These are phyloP conservation scores for Euborellia annulipes DNA, from an alignment of 1,140 invertebrate species.

Conservation along the genomic window DNA sequence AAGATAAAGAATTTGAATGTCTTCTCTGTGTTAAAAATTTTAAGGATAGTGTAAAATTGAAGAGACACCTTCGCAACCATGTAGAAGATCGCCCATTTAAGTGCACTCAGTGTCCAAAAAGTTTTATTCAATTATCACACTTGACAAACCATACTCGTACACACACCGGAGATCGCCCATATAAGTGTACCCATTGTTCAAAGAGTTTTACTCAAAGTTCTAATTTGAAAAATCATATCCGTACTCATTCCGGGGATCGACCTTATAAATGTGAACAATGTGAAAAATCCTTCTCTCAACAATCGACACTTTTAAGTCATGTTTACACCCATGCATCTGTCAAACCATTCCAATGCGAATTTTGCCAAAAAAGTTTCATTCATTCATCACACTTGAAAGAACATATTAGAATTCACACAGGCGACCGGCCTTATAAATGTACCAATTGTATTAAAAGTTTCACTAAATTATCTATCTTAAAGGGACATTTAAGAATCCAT, in stretches of 20 bases:
- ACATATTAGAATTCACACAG: not conserved
- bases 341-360: not conserved
- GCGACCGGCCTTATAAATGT: not conserved
- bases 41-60: too few relatives aligned
- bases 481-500: not conserved
- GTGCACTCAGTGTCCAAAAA: slow-evolving; percentile 5
- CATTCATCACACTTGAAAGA: not conserved
- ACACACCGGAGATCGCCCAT: slow-evolving; percentile 31
- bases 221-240: slow-evolving; percentile 21
- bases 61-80: too few relatives aligned
- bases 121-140: not conserved
- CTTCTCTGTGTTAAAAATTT: too few relatives aligned
- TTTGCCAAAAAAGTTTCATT: not conserved
- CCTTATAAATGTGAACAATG: slow-evolving; percentile 45
- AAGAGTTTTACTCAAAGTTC: slow-evolving; percentile 54
- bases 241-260: slow-evolving; percentile 57
- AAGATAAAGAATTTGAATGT: too few relatives aligned
- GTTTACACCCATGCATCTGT: slow-evolving; percentile 16
- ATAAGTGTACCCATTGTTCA: slow-evolving; percentile 40
- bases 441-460: not conserved
- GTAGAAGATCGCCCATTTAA: too few relatives aligned
- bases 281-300: slow-evolving; percentile 20
- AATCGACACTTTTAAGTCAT: slow-evolving; percentile 19
- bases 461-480: not conserved
- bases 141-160: slow-evolving; percentile 24